These are phyloP conservation scores for Yasuhikotakia modesta DNA, from an alignment of 2,797 vertebrate genomes.

Conservation along the genomic window DNA sequence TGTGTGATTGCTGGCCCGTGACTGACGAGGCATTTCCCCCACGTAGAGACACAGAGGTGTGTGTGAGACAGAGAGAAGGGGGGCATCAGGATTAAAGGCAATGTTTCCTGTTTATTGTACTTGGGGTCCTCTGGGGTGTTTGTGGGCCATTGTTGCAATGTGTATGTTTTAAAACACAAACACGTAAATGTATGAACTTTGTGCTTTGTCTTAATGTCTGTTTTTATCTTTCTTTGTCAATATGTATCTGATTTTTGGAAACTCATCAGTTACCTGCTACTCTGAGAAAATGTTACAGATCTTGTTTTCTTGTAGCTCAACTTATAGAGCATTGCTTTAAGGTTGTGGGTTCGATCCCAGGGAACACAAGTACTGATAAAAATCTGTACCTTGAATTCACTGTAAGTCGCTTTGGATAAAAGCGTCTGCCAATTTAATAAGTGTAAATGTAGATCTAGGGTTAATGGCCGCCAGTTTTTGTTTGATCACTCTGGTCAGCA, in stretches of 20 bases:
- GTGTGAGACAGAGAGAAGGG: slow-evolving; percentile 65
- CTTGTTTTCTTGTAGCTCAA: too few species aligned
- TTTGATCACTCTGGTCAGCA: slow-evolving; percentile 26
- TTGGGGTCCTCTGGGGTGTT: slow-evolving; percentile 71
- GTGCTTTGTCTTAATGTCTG: background rate
- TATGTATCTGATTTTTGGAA: background rate
- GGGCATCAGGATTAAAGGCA: slow-evolving; percentile 80
- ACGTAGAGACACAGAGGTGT: slow-evolving; percentile 60
- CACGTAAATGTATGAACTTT: slow-evolving; percentile 53
- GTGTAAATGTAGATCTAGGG: too few species aligned
- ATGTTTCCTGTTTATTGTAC: slow-evolving; percentile 83
- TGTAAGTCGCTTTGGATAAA: too few species aligned
- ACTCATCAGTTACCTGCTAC: background rate
- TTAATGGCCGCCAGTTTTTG: background rate
- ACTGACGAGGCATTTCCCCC: slow-evolving; percentile 82
- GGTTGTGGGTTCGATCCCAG: too few species aligned
- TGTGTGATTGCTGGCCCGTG: slow-evolving; percentile 80
- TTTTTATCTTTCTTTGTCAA: slow-evolving; percentile 36
- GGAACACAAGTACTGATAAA: too few species aligned
- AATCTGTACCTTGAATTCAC: too few species aligned
- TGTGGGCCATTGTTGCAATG: slow-evolving; percentile 72
- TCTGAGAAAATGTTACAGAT: background rate
- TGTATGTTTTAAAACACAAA: slow-evolving; percentile 63
- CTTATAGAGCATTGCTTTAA: too few species aligned
- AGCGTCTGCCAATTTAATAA: too few species aligned